These are phyloP conservation scores for Phymorhynchus buccinoides DNA, from an alignment of 1,140 invertebrate species.

Conservation along the genomic window DNA sequence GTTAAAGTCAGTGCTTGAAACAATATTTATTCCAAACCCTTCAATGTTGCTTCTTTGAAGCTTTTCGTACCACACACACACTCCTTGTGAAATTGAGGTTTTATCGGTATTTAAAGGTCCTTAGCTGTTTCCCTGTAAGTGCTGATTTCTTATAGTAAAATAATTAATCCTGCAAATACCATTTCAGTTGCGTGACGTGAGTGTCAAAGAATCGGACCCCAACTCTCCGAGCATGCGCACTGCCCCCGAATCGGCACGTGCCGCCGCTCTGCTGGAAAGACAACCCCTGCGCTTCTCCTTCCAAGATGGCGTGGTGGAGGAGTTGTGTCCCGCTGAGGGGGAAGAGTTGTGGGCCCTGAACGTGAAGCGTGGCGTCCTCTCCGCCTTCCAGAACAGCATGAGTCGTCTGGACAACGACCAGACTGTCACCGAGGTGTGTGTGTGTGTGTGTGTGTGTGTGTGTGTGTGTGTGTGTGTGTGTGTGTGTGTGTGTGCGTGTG, in stretches of 20 bases:
- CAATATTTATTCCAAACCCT: no score
- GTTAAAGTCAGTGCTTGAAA: no score
- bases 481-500: neutral
- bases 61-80: no score
- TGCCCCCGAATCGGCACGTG: conserved; percentile 33
- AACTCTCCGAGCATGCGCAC: conserved; percentile 38
- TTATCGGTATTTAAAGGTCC: no score
- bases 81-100: no score
- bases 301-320: conserved; percentile 74
- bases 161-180: no score
- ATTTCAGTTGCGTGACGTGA: conserved; percentile 44
- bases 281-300: conserved; percentile 77
- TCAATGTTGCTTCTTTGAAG: no score
- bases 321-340: conserved; percentile 69
- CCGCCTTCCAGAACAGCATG: conserved; percentile 91
- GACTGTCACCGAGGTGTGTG: conserved; percentile 31
- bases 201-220: conserved; percentile 45
- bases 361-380: conserved; percentile 88
- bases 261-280: conserved; percentile 50
- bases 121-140: no score
- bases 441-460: conserved; percentile 10
- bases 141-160: no score
- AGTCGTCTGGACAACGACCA: conserved; percentile 80
- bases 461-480: neutral
- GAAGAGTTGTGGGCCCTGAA: conserved; percentile 88